These are phyloP conservation scores for Cyphomyrus plagiostoma DNA, from an alignment of 2,113 vertebrate species.

Conservation along the genomic window DNA sequence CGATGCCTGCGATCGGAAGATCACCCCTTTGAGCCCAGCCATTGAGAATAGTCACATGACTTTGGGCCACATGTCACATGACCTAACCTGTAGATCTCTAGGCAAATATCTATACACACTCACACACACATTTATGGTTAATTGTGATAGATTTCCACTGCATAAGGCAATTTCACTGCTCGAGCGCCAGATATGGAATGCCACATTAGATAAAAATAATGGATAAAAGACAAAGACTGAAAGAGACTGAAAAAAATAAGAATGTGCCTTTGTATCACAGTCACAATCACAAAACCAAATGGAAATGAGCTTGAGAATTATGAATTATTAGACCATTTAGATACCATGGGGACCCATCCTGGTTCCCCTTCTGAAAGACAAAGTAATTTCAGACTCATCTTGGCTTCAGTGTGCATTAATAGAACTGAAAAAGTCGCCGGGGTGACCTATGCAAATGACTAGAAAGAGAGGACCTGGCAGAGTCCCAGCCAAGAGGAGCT, in stretches of 20 bases:
- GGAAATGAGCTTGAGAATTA: slow-evolving; percentile 19
- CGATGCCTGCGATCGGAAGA: not conserved
- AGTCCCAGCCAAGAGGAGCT: not conserved
- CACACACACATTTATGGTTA: not conserved
- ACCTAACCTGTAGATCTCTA: not conserved
- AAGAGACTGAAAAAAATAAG: not conserved
- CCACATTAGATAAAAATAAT: slow-evolving; percentile 14
- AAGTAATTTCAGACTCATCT: slow-evolving; percentile 13
- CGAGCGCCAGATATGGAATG: not conserved
- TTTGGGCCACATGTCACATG: not conserved
- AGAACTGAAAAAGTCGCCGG: not conserved
- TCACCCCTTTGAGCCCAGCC: not conserved
- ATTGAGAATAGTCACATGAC: not conserved
- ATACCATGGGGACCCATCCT: not conserved
- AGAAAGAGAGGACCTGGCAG: not conserved
- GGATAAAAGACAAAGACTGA: not conserved
- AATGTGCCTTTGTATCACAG: slow-evolving; percentile 5
- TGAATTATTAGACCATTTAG: slow-evolving; percentile 27
- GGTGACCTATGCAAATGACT: slow-evolving; percentile 10
- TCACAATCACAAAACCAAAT: slow-evolving; percentile 7
- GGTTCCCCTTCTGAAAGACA: slow-evolving; percentile 12
- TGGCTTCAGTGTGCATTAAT: slow-evolving; percentile 13
- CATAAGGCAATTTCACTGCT: slow-evolving; percentile 2
- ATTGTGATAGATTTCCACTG: not conserved
- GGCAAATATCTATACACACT: not conserved